phyloP scores from a whole-genome alignment of 1,140 invertebrate genomes.

The Drosophila elegans region DNA sequence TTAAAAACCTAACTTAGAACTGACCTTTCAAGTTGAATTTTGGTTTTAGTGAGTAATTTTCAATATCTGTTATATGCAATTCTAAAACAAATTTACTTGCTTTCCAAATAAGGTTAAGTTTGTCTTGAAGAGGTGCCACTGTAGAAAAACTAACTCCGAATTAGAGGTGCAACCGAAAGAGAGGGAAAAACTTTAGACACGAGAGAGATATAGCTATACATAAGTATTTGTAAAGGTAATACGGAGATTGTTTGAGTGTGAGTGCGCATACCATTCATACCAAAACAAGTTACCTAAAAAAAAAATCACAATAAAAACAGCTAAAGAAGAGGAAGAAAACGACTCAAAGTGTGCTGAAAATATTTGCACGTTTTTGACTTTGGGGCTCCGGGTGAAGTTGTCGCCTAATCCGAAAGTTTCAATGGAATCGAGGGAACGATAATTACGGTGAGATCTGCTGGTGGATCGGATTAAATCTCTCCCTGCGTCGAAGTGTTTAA shows the following conservation, averaged over 20 bases:
- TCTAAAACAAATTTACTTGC: neutral
- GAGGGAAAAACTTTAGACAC: constrained; percentile 17
- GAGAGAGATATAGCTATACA: neutral
- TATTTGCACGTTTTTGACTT: constrained; percentile 76
- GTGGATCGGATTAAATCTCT: neutral
- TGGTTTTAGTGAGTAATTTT: too few species aligned
- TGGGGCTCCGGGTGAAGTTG: constrained; percentile 25
- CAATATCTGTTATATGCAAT: neutral
- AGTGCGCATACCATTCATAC: constrained; percentile 60
- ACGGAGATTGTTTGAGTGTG: constrained; percentile 3
- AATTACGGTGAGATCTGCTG: constrained; percentile 30
- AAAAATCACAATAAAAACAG: neutral
- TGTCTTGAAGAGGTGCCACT: constrained; percentile 2
- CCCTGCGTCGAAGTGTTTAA: neutral
- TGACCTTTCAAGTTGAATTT: too few species aligned
- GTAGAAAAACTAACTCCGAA: constrained; percentile 1
- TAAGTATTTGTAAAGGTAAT: neutral
- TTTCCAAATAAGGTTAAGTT: neutral
- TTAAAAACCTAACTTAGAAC: too few species aligned
- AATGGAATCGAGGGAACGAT: constrained; percentile 18
- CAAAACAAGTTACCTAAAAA: constrained; percentile 55
- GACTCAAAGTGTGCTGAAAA: constrained; percentile 58
- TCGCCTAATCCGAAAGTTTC: constrained; percentile 48
- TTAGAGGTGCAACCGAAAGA: constrained; percentile 16
- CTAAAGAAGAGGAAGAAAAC: constrained; percentile 30